phyloP scores from a whole-genome alignment of 2,113 vertebrate species.

The Thryonomys swinderianus region DNA sequence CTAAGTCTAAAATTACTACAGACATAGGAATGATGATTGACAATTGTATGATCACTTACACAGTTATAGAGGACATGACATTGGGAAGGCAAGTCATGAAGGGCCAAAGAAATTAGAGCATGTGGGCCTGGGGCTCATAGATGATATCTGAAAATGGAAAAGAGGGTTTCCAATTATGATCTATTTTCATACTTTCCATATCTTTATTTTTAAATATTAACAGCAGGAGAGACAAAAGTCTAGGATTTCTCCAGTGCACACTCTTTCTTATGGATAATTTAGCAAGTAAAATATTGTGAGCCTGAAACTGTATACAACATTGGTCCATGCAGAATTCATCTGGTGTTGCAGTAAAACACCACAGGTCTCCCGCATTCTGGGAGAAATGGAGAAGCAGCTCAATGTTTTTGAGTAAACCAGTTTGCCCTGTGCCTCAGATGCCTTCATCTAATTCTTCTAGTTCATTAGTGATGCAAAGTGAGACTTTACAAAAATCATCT shows the following conservation, averaged over 20 bases:
- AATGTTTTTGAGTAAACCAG: not conserved
- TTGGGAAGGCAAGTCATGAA: not conserved
- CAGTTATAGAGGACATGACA: not conserved
- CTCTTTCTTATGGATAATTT: constrained; percentile 23
- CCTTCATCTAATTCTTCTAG: not conserved
- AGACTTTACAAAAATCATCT: not conserved
- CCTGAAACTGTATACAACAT: not conserved
- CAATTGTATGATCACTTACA: not conserved
- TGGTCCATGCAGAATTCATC: not conserved
- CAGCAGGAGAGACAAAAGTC: not conserved
- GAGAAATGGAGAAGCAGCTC: not conserved
- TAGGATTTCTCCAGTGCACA: not conserved
- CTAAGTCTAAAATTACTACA: not conserved
- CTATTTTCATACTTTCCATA: not conserved
- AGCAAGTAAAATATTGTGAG: not conserved
- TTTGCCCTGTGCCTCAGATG: not conserved
- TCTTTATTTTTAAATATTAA: not conserved
- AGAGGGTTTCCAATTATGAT: not conserved
- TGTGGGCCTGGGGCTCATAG: not conserved
- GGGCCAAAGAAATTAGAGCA: not conserved
- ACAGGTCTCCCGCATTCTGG: not conserved
- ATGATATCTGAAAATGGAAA: not conserved
- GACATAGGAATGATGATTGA: not conserved
- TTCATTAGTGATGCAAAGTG: not conserved
- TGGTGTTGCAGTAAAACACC: not conserved